These are phyloP conservation scores for Streptopelia turtur DNA, from an alignment of 2,797 vertebrate species.

Conservation along the genomic window DNA sequence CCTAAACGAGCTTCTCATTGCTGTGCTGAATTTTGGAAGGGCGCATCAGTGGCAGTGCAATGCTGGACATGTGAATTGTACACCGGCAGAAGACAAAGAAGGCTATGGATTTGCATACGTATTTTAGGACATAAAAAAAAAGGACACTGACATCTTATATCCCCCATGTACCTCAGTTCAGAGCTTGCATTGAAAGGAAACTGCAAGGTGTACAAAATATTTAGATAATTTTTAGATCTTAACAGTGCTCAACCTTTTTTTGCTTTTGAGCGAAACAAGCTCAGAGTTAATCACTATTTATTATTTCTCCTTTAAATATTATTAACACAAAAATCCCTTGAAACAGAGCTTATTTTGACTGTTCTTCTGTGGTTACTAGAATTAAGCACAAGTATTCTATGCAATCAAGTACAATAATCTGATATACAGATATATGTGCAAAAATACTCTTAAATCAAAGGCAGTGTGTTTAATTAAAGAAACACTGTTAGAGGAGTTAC, in stretches of 20 bases:
- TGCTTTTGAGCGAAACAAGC: background rate
- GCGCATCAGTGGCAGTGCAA: background rate
- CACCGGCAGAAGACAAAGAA: background rate
- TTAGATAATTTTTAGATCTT: background rate
- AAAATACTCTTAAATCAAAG: background rate
- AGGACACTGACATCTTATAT: accelerated
- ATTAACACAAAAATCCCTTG: background rate
- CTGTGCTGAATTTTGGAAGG: background rate
- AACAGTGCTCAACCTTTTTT: background rate
- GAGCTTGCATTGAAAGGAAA: slow-evolving; percentile 45
- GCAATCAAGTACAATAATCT: background rate
- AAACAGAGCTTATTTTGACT: background rate
- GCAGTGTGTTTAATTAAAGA: background rate
- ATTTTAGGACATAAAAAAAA: background rate
- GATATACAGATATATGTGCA: background rate
- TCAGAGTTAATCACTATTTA: background rate
- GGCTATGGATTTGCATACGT: background rate
- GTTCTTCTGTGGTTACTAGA: background rate
- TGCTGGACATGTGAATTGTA: accelerated
- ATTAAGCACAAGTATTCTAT: background rate
- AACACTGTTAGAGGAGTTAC: background rate
- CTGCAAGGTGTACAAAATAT: background rate
- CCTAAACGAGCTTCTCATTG: accelerated
- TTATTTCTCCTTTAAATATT: background rate
- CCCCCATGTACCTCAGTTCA: background rate